Percentiles rank a stretch among this genome's conserved stretches.
These are phyloP conservation scores for Loxodonta africana DNA, from an alignment of 2,113 vertebrate species.

Conservation along the genomic window DNA sequence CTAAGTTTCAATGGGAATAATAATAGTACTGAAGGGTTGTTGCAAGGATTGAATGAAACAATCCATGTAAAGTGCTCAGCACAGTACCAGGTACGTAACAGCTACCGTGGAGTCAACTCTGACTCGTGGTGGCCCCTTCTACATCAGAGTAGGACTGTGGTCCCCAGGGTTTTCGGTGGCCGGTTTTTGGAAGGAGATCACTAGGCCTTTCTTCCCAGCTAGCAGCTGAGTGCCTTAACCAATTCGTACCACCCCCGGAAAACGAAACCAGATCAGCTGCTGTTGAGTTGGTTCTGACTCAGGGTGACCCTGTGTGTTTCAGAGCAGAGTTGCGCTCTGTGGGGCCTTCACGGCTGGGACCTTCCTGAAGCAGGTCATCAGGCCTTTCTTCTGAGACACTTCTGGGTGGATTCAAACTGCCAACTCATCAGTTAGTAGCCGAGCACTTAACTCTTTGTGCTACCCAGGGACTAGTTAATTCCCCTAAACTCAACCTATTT, in stretches of 20 bases:
- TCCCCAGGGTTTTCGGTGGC: not conserved
- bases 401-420: not conserved
- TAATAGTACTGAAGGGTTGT: not conserved
- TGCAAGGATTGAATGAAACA: not conserved
- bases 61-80: not conserved
- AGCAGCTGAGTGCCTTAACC: not conserved
- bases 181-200: not conserved
- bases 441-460: not conserved
- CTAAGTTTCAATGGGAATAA: conserved; percentile 1
- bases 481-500: conserved; percentile 72
- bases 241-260: not conserved
- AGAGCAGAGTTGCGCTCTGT: not conserved
- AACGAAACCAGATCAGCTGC: not conserved
- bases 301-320: not conserved
- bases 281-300: not conserved
- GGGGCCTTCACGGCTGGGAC: not conserved
- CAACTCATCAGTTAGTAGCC: not conserved
- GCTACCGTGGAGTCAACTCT: not conserved
- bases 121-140: not conserved
- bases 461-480: conserved; percentile 36
- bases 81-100: not conserved
- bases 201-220: not conserved
- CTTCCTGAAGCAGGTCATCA: not conserved
- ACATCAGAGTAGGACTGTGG: not conserved
- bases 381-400: not conserved